Evolutionary conservation across 2,888 invertebrate genomes (phyloP).

Genomic region (Andrena bucephala): DNA sequence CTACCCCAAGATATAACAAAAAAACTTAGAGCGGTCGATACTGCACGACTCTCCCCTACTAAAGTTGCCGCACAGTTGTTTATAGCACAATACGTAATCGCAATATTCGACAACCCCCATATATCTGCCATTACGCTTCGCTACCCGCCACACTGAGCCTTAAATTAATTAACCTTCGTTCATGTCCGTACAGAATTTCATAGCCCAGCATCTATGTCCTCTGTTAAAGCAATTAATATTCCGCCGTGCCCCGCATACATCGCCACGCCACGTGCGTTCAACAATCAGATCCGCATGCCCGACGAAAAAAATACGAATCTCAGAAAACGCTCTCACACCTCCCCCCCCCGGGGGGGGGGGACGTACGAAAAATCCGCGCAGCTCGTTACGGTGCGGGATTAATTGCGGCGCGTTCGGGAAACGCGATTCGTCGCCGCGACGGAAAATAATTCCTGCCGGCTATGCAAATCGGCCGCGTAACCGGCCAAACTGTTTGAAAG

Average conservation of each 20-base stretch:
- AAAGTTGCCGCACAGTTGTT: no score
- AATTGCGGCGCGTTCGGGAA: constrained; percentile 25
- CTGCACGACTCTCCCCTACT: no score
- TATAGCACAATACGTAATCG: no score
- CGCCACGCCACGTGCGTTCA: background rate
- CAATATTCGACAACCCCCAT: no score
- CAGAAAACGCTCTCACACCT: background rate
- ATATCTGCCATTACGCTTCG: no score
- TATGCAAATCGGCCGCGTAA: constrained; percentile 22
- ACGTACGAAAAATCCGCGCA: background rate
- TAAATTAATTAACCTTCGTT: background rate
- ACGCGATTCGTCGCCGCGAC: constrained; percentile 15
- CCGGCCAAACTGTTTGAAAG: constrained; percentile 35
- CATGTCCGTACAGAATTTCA: background rate
- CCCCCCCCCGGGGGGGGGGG: background rate
- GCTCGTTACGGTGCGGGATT: constrained; percentile 39
- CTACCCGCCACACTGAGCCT: background rate
- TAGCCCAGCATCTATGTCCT: background rate
- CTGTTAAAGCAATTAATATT: background rate
- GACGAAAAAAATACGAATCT: background rate
- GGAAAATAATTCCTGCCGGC: constrained; percentile 41
- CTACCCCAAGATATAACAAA: no score
- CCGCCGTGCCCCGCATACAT: background rate
- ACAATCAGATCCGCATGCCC: background rate
- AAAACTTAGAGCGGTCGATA: no score